Base-by-base conservation (phyloP, 2,888 invertebrate genomes). In the Latrodectus elegans region DNA sequence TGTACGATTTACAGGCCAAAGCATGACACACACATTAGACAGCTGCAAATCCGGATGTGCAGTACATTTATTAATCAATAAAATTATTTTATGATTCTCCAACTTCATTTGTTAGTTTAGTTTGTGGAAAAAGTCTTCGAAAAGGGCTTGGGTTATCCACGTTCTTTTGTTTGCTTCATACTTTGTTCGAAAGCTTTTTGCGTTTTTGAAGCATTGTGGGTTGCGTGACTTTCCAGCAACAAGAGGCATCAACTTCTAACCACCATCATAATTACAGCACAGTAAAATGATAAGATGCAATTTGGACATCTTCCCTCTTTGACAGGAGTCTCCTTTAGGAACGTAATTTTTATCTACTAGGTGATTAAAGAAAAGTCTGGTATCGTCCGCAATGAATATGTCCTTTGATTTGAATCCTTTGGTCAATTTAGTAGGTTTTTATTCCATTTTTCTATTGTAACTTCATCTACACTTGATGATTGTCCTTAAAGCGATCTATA, bases 191-290 rank as follows among this genome's bases (percentile, higher is more conserved):
- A 65, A 60, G 26, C 53, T 65, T 38, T 51, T 77, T 1, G 67
- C 51, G 38, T 77, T 67, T 65, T 77, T 77, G 67, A 77, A 77
- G 51, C 77, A 77, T 15, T 55, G 60, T 49, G 55, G 74, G 9
- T 51, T 74, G 8, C 10, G 1, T 2, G 64, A 67, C 49, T 77
- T 49, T 38, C 67, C 67, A 64, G 65, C 26, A 67, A 77, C 77
- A 15, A 77, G n/a, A 10, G 77, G 77, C n/a, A 4, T 67, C 14
- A 14, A 10, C 22, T 77, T 67, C 49, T 52, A 51, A 17, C 26
- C n/a, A 0, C 49, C 38, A 38, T 77, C 67, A 26, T 1, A 60
- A 64, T 77, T 77, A n/a, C 53, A n/a, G 67, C 77, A 77, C 17
- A 77, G 67, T 49, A 65, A 55, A 53, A 77, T 8, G 1, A 65